A percentile compares a stretch with the other conserved stretches of the same genome.
Conservation (phyloP, 2,888 invertebrate species). For the Oxyteleia sp. region DNA sequence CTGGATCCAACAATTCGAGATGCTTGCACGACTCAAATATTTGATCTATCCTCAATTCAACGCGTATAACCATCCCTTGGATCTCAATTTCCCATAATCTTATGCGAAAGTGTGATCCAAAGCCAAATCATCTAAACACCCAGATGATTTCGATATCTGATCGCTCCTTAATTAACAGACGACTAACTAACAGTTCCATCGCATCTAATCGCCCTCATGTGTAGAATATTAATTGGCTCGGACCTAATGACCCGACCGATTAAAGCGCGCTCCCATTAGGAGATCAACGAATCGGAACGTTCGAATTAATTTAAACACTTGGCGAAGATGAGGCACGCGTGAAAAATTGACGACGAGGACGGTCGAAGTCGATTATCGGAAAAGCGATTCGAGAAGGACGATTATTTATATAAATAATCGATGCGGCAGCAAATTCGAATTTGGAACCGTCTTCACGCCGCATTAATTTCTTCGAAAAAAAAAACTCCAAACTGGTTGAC, state of each 20-base stretch:
- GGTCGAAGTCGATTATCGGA: constrained; percentile 10
- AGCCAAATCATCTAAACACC: too few species aligned
- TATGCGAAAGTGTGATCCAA: too few species aligned
- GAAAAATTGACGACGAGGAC: constrained; percentile 22
- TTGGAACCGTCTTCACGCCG: too few species aligned
- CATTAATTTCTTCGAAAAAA: too few species aligned
- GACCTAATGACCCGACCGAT: constrained; percentile 32
- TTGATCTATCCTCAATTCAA: too few species aligned
- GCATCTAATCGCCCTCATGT: constrained; percentile 15
- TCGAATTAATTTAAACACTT: constrained; percentile 46
- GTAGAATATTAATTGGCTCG: constrained; percentile 46
- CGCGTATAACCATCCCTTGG: too few species aligned
- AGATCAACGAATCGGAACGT: constrained; percentile 50
- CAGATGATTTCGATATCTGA: too few species aligned
- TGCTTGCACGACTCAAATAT: too few species aligned
- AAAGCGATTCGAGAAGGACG: constrained; percentile 17
- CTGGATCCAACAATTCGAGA: too few species aligned
- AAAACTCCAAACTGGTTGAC: too few species aligned
- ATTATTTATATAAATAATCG: constrained; percentile 37
- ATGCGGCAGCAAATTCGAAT: too few species aligned
- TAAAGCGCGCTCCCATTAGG: constrained; percentile 30
- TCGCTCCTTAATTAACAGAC: constrained; percentile 1
- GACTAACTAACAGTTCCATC: constrained; percentile 6
- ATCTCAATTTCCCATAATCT: too few species aligned
- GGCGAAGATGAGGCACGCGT: constrained; percentile 20